phyloP scores from a whole-genome alignment of 2,888 invertebrate genomes.

The Nomada hirtipes region DNA sequence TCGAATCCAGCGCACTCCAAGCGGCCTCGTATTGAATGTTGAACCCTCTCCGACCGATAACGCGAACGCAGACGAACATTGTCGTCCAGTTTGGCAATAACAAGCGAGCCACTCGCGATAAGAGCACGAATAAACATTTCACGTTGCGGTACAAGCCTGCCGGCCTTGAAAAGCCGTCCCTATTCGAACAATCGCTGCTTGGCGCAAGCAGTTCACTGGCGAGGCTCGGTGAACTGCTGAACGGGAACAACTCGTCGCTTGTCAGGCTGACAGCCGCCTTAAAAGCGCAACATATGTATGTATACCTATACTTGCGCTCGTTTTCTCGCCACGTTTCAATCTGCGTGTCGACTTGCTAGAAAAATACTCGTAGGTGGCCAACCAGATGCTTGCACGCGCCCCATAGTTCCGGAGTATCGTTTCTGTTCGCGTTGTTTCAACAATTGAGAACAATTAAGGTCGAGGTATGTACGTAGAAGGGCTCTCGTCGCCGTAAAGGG shows the following conservation, averaged over 20 bases:
- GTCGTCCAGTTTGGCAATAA: constrained; percentile 64
- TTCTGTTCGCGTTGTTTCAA: background rate
- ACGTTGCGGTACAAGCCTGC: constrained; percentile 20
- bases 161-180: constrained; percentile 54
- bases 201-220: constrained; percentile 12
- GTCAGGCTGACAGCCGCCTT: constrained; percentile 33
- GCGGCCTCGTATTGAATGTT: constrained; percentile 77
- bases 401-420: background rate
- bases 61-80: constrained; percentile 23
- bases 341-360: background rate
- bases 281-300: constrained; percentile 29
- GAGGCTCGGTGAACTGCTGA: constrained; percentile 65
- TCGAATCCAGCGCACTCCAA: constrained; percentile 41
- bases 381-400: background rate
- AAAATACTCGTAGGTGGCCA: constrained; percentile 16
- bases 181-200: constrained; percentile 48
- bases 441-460: constrained; percentile 39
- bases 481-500: constrained; percentile 29
- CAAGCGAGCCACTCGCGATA: constrained; percentile 46
- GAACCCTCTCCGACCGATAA: constrained; percentile 69
- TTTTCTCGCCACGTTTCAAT: background rate
- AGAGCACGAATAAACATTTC: constrained; percentile 53
- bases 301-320: background rate
- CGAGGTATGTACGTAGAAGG: constrained; percentile 15
- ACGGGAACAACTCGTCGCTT: constrained; percentile 57